Conservation (phyloP, 1,140 invertebrate species). For the Colletes latitarsis region DNA sequence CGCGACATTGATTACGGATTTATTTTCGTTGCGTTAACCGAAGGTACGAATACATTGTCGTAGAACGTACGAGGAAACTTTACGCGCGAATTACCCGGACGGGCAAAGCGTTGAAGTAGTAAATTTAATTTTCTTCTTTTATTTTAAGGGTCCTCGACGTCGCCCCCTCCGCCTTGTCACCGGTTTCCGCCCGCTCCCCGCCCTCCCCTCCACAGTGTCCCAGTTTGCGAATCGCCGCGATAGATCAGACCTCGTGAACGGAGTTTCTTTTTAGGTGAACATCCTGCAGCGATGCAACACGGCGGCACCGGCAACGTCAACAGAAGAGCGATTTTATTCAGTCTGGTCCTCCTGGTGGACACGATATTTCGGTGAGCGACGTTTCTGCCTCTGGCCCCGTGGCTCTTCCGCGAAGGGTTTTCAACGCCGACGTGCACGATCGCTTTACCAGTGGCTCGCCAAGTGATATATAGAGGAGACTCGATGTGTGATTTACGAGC, state of each 20-base stretch:
- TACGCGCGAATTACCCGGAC: too few species aligned
- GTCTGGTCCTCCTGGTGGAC: conserved; percentile 56
- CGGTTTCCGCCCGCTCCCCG: neutral
- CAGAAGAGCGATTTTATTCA: conserved; percentile 55
- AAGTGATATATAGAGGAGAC: neutral
- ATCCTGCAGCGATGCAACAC: conserved; percentile 90
- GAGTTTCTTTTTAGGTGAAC: conserved; percentile 83
- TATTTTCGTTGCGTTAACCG: too few species aligned
- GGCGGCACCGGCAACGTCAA: conserved; percentile 80
- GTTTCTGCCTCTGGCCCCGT: too few species aligned
- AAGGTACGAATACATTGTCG: too few species aligned
- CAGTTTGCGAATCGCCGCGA: neutral
- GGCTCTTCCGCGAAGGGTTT: neutral
- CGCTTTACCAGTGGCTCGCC: too few species aligned
- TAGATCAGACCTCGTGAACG: neutral
- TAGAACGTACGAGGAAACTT: too few species aligned
- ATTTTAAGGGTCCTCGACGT: too few species aligned
- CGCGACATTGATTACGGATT: too few species aligned
- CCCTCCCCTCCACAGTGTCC: too few species aligned
- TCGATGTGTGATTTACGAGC: conserved; percentile 27
- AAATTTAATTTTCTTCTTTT: too few species aligned
- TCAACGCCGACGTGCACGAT: neutral
- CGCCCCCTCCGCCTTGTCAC: too few species aligned
- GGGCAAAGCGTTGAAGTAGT: too few species aligned
- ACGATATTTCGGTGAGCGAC: conserved; percentile 58